Evolutionary conservation across 2,888 invertebrate genomes (phyloP).

Genomic region (Drosophila nr. perissopoda): DNA sequence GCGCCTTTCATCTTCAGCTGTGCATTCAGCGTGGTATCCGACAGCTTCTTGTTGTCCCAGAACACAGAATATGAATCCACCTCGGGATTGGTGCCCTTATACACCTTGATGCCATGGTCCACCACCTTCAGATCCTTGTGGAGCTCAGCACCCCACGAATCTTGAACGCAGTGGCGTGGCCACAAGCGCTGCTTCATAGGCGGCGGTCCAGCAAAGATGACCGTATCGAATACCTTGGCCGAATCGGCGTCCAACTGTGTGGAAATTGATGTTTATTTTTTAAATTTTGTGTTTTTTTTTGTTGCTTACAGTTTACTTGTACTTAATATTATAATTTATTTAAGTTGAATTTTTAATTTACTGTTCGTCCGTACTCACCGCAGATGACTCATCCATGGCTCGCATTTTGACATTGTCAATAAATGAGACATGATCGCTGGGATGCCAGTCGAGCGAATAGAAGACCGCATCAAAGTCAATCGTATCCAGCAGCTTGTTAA

Average conservation of each 20-base stretch:
- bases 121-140: slow-evolving; percentile 94
- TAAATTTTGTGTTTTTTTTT: neutral
- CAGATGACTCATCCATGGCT: slow-evolving; percentile 90
- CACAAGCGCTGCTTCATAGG: slow-evolving; percentile 95
- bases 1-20: slow-evolving; percentile 92
- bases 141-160: slow-evolving; percentile 97
- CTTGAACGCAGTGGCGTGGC: slow-evolving; percentile 98
- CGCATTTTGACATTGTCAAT: slow-evolving; percentile 94
- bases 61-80: slow-evolving; percentile 99
- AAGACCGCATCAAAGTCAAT: slow-evolving; percentile 94
- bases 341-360: neutral
- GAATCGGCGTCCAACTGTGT: slow-evolving; percentile 89
- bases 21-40: slow-evolving; percentile 93
- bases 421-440: slow-evolving; percentile 93
- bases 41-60: slow-evolving; percentile 97
- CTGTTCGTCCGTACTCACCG: slow-evolving; percentile 85
- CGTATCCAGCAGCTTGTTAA: slow-evolving; percentile 92
- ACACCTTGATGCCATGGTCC: slow-evolving; percentile 91
- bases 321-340: neutral
- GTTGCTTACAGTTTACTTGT: neutral
- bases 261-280: neutral
- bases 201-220: slow-evolving; percentile 95
- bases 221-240: slow-evolving; percentile 94
- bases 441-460: slow-evolving; percentile 99
- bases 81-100: slow-evolving; percentile 96